A percentile compares a stretch with the other conserved stretches of the same genome.
Evolutionary conservation across 2,888 invertebrate species (phyloP).

Genomic region (Dicycla oo): DNA sequence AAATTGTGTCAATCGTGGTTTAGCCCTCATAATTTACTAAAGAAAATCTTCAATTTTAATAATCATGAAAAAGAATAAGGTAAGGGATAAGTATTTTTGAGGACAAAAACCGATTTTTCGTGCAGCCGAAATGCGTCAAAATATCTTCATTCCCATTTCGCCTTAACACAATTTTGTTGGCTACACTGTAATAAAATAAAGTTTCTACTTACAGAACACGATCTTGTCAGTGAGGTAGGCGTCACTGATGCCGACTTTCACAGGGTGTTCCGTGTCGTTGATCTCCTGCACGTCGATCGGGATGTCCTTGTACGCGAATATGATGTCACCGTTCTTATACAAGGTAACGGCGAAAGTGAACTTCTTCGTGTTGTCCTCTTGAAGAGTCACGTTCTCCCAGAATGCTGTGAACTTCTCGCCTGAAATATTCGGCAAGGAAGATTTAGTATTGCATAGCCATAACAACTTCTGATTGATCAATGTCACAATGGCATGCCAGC

Average conservation of each 20-base stretch:
- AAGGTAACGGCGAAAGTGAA: constrained; percentile 98
- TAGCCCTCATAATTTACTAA: too few relatives aligned
- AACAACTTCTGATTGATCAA: too few relatives aligned
- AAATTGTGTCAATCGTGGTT: too few relatives aligned
- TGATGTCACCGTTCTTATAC: constrained; percentile 96
- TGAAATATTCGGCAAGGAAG: constrained; percentile 73
- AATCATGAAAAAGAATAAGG: too few relatives aligned
- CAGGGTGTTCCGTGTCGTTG: constrained; percentile 96
- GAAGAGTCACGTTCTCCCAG: constrained; percentile 97
- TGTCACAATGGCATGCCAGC: too few relatives aligned
- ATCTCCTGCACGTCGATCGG: constrained; percentile 95
- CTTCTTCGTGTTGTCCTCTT: constrained; percentile 93
- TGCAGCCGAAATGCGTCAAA: too few relatives aligned
- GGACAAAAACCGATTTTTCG: too few relatives aligned
- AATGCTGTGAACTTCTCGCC: constrained; percentile 97
- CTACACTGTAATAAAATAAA: background rate
- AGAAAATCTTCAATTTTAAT: too few relatives aligned
- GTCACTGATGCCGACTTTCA: constrained; percentile 99
- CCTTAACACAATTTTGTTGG: background rate
- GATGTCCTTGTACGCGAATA: constrained; percentile 96
- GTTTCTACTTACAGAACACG: constrained; percentile 93
- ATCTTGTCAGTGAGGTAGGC: constrained; percentile 98
- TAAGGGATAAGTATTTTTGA: too few relatives aligned
- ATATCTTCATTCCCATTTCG: too few relatives aligned
- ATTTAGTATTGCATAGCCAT: background rate